Evolutionary conservation across 2,113 vertebrate species (phyloP).

Genomic region (Himantopus leucocephalus): DNA sequence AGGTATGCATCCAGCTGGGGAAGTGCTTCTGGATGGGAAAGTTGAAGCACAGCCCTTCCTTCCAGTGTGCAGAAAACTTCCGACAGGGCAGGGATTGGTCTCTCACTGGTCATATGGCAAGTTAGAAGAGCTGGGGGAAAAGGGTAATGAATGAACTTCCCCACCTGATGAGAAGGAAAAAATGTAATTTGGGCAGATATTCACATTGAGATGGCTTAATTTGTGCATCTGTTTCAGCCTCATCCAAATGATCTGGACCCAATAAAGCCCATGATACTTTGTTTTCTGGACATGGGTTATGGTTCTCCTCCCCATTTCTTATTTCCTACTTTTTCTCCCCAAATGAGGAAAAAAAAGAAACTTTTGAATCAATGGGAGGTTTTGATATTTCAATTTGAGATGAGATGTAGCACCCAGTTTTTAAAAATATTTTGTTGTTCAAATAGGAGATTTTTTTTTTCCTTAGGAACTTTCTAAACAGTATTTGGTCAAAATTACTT

Average conservation of each 20-base stretch:
- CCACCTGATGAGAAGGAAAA: background rate
- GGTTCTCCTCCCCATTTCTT: background rate
- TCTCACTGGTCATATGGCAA: fast-evolving
- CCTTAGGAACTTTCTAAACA: background rate
- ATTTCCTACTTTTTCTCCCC: background rate
- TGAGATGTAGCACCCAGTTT: background rate
- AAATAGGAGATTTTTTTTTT: background rate
- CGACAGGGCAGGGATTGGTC: background rate
- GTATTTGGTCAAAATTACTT: background rate
- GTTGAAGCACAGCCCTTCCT: background rate
- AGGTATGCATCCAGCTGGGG: background rate
- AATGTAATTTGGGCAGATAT: background rate
- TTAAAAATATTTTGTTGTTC: background rate
- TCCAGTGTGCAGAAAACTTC: background rate
- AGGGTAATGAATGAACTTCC: background rate
- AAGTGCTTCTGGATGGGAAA: background rate
- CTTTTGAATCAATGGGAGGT: background rate
- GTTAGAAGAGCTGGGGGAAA: background rate
- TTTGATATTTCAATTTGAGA: background rate
- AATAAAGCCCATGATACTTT: background rate
- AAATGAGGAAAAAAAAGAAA: fast-evolving
- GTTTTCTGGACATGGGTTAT: background rate
- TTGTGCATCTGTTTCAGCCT: background rate
- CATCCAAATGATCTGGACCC: background rate
- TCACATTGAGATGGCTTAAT: background rate